phyloP scores from a whole-genome alignment of 2,113 vertebrate genomes.

The Galbula dea region DNA sequence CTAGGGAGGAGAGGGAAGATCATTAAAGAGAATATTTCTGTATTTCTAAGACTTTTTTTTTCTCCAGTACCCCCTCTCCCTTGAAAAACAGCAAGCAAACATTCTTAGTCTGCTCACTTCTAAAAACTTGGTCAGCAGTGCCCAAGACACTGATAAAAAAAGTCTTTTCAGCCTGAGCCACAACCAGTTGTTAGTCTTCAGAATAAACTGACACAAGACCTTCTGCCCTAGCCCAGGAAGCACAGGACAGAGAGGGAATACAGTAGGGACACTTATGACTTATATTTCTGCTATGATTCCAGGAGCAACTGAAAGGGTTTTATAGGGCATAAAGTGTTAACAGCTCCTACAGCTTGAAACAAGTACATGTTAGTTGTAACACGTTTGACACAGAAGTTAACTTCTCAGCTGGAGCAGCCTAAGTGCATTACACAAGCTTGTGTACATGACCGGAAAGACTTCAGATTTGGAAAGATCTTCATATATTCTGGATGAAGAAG shows the following conservation, averaged over 20 bases:
- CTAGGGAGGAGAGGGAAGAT: neutral
- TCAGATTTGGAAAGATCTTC: neutral
- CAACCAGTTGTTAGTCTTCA: neutral
- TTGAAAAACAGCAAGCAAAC: neutral
- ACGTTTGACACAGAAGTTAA: neutral
- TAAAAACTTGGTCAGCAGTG: neutral
- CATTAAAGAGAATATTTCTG: neutral
- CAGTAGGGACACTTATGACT: neutral
- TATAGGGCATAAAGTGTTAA: neutral
- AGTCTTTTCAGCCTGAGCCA: neutral
- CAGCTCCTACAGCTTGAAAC: neutral
- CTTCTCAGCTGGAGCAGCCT: neutral
- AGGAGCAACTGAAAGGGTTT: neutral
- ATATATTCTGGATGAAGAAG: neutral
- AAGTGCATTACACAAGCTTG: neutral
- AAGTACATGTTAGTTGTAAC: neutral
- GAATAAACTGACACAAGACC: neutral
- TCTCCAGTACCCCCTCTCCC: neutral
- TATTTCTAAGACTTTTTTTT: neutral
- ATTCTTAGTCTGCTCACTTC: neutral
- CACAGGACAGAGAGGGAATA: neutral
- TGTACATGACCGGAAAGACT: neutral
- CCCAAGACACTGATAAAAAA: rapidly evolving
- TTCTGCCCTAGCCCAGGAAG: neutral
- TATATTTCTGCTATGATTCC: neutral